Conservation (phyloP, 2,113 vertebrate genomes). For the Acrocephalus arundinaceus region DNA sequence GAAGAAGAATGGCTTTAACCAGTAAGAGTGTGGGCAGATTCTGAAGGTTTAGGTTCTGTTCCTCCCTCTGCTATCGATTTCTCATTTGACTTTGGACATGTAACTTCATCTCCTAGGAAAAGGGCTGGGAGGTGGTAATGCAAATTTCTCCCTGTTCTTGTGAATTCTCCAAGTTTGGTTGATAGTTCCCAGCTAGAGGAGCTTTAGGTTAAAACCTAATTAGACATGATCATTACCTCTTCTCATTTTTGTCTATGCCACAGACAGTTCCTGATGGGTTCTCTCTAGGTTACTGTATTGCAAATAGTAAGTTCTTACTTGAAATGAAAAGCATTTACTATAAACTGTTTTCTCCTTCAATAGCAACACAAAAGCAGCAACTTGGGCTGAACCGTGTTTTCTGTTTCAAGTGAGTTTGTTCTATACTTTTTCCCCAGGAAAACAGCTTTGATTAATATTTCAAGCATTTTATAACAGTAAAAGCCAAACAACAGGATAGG, state of each 20-base stretch:
- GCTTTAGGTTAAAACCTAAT: not conserved
- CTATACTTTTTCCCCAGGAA: not conserved
- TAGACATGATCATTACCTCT: not conserved
- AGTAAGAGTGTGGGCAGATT: not conserved
- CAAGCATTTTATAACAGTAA: not conserved
- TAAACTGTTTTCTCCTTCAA: not conserved
- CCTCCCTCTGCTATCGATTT: not conserved
- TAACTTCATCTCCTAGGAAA: not conserved
- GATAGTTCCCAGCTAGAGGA: not conserved
- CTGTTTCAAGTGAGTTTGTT: constrained; percentile 5
- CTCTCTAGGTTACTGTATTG: not conserved
- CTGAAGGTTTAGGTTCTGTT: not conserved
- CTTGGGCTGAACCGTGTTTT: not conserved
- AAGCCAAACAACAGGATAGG: not conserved
- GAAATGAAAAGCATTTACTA: not conserved
- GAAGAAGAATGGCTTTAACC: not conserved
- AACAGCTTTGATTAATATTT: constrained; percentile 41
- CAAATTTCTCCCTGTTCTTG: not conserved
- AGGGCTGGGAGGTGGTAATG: not conserved
- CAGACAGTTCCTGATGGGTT: not conserved
- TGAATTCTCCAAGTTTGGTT: not conserved
- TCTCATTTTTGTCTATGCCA: not conserved
- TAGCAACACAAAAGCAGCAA: not conserved
- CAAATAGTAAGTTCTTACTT: not conserved
- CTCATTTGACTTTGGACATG: not conserved